Percentiles rank a stretch among this genome's conserved stretches.
Evolutionary conservation across 92 coral and sea anemone genomes (phyloP).

Genomic region (Parazoanthus swiftii): DNA sequence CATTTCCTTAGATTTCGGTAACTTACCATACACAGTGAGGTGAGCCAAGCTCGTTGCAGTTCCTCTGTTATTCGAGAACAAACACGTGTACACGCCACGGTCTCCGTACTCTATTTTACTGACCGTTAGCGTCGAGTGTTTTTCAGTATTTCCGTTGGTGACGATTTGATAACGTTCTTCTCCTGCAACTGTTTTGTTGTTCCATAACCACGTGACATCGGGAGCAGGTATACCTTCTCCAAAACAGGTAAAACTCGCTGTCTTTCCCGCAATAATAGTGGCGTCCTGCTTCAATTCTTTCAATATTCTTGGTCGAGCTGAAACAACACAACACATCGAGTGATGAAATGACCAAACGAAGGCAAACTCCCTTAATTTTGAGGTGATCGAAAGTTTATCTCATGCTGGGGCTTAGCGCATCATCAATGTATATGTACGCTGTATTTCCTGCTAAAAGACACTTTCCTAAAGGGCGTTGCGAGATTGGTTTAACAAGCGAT

Average conservation of each 20-base stretch:
- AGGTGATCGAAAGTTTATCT: too few species aligned
- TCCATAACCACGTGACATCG: slow-evolving; percentile 49
- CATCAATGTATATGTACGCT: too few species aligned
- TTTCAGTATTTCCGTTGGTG: background rate
- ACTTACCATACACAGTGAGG: background rate
- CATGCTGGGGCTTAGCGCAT: too few species aligned
- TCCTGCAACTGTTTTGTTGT: background rate
- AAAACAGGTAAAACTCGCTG: slow-evolving; percentile 40
- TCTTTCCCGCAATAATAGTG: slow-evolving; percentile 23
- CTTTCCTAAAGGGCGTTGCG: too few species aligned
- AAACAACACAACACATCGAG: background rate
- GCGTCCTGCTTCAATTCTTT: slow-evolving; percentile 2
- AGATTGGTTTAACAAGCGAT: too few species aligned
- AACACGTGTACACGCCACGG: slow-evolving; percentile 60
- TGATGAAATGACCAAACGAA: too few species aligned
- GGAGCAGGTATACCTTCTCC: slow-evolving; percentile 71
- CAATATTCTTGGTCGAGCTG: slow-evolving; percentile 54
- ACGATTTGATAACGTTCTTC: background rate
- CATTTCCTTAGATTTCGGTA: background rate
- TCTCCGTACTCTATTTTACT: slow-evolving; percentile 42
- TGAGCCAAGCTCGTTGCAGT: slow-evolving; percentile 16
- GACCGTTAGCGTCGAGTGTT: slow-evolving; percentile 41
- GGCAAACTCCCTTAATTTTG: too few species aligned
- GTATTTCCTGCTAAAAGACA: too few species aligned
- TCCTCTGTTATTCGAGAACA: slow-evolving; percentile 53